Evolutionary conservation across 2,113 vertebrate species (phyloP).

Genomic region (Sander lucioperca): DNA sequence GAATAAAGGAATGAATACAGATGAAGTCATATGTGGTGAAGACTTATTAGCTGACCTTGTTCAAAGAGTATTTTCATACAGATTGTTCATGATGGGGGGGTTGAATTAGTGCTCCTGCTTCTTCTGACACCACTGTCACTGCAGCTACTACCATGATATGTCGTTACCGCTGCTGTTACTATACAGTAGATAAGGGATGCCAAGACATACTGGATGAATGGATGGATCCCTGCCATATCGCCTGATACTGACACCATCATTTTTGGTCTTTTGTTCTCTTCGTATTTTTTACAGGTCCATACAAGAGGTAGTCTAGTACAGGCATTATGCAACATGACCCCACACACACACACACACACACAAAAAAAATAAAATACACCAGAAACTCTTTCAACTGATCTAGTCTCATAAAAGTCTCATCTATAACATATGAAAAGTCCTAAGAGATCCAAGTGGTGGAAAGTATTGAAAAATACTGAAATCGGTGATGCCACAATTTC

Average conservation of each 20-base stretch:
- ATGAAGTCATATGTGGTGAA: constrained; percentile 18
- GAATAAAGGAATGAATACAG: constrained; percentile 25
- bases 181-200: neutral
- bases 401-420: no score
- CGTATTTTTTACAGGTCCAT: neutral
- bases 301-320: no score
- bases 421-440: no score
- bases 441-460: no score
- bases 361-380: no score
- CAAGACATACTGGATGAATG: neutral
- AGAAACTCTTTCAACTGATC: no score
- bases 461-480: no score
- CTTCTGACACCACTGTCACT: neutral
- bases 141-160: neutral
- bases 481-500: no score
- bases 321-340: no score
- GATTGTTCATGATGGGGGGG: neutral
- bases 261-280: no score
- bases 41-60: constrained; percentile 40
- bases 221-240: neutral
- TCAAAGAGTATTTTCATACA: constrained; percentile 36
- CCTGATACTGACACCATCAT: no score
- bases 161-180: neutral
- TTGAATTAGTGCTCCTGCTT: constrained; percentile 18
- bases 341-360: no score